Conservation (phyloP, 2,888 invertebrate genomes). For the Artemia sinica region DNA sequence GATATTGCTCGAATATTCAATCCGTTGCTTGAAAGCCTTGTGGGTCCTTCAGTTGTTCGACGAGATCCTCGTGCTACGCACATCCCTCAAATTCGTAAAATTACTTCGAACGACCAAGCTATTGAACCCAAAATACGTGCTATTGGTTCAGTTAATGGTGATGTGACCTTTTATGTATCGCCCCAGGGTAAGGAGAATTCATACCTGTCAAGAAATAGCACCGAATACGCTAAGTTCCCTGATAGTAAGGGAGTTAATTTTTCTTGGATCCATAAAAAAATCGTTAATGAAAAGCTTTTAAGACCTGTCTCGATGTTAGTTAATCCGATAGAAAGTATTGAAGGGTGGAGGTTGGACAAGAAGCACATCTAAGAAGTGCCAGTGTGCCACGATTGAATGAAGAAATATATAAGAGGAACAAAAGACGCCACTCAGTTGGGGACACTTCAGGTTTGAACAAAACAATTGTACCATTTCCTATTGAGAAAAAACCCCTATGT, state of each 20-base stretch:
- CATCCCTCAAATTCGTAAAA: slow-evolving; percentile 54
- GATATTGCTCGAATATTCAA: not conserved
- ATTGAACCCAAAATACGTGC: slow-evolving; percentile 49
- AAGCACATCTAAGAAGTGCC: slow-evolving; percentile 21
- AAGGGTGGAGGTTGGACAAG: slow-evolving; percentile 22
- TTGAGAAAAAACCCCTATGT: slow-evolving; percentile 27
- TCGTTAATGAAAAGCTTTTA: slow-evolving; percentile 1
- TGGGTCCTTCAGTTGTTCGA: slow-evolving; percentile 48
- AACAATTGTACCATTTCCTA: not conserved
- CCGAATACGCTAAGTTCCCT: slow-evolving; percentile 10
- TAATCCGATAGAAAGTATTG: slow-evolving; percentile 38
- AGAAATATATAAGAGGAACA: not conserved
- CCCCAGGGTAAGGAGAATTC: slow-evolving; percentile 27
- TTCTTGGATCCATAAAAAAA: slow-evolving; percentile 13
- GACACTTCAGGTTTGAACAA: not conserved
- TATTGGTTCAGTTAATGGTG: slow-evolving; percentile 62
- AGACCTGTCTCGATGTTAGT: slow-evolving; percentile 42
- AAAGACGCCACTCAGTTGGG: slow-evolving; percentile 2
- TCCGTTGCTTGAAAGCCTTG: slow-evolving; percentile 48
- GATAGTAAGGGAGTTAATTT: slow-evolving; percentile 17
- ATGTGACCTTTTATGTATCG: slow-evolving; percentile 47
- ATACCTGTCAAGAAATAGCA: slow-evolving; percentile 6
- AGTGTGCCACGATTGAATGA: slow-evolving; percentile 14
- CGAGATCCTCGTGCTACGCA: slow-evolving; percentile 55
- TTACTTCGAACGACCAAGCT: slow-evolving; percentile 30